Evolutionary conservation across 2,888 invertebrate species (phyloP).

Genomic region (Anarsia innoxiella): DNA sequence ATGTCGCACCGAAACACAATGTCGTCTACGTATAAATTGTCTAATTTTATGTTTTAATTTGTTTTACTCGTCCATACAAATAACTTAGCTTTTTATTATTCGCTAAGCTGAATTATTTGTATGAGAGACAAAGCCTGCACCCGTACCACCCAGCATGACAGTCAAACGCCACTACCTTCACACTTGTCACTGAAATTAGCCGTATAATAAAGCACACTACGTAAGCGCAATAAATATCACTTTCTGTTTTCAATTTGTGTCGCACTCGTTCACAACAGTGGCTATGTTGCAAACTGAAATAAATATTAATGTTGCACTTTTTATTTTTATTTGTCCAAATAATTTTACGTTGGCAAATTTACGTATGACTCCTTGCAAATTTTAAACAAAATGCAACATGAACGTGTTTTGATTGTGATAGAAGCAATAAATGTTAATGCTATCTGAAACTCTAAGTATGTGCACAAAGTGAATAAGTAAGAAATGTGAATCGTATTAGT

Average conservation of each 20-base stretch:
- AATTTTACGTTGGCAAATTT: no score
- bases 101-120: conserved; percentile 33
- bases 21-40: conserved; percentile 47
- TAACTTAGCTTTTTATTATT: conserved; percentile 18
- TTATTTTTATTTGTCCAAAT: conserved; percentile 4
- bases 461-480: no score
- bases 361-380: no score
- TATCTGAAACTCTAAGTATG: no score
- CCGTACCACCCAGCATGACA: conserved; percentile 71
- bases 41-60: conserved; percentile 44
- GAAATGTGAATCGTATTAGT: no score
- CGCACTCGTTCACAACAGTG: conserved; percentile 8
- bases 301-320: conserved; percentile 5
- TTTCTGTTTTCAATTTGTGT: conserved; percentile 8
- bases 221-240: conserved; percentile 10
- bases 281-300: conserved; percentile 3
- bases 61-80: conserved; percentile 44
- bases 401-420: no score
- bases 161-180: conserved; percentile 34
- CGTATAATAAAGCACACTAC: conserved; percentile 26
- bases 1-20: conserved; percentile 66
- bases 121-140: conserved; percentile 59
- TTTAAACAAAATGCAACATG: no score
- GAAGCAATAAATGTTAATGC: no score
- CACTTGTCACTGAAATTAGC: conserved; percentile 33